phyloP scores from a whole-genome alignment of 2,888 invertebrate species.

The Pemphredon lugubris region DNA sequence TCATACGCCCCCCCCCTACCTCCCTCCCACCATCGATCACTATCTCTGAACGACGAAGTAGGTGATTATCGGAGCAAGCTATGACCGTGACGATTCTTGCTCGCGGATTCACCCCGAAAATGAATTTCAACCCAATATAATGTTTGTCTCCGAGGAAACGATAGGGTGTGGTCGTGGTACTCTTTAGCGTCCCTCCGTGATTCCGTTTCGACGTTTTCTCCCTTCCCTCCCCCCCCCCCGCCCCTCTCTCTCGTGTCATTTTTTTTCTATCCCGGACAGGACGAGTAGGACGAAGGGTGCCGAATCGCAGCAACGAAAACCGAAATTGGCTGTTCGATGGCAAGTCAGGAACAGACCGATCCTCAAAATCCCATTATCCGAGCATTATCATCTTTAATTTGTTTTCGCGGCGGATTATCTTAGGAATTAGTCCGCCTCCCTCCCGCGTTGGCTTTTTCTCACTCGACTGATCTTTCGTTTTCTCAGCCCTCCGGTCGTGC shows the following conservation, averaged over 20 bases:
- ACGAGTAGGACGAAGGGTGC: slow-evolving; percentile 5
- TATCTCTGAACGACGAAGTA: no score
- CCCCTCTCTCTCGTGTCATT: background rate
- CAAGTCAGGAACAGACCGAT: slow-evolving; percentile 70
- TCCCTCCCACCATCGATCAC: no score
- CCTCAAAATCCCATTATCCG: slow-evolving; percentile 71
- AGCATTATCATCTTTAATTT: slow-evolving; percentile 73
- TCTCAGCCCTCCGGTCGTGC: slow-evolving; percentile 4
- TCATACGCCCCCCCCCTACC: no score
- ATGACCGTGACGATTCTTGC: no score
- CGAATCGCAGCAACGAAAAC: slow-evolving; percentile 60
- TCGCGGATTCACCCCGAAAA: slow-evolving; percentile 49
- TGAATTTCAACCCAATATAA: slow-evolving; percentile 67
- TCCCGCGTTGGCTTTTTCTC: slow-evolving; percentile 22
- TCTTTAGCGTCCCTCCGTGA: slow-evolving; percentile 52
- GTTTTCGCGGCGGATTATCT: slow-evolving; percentile 64
- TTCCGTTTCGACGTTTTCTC: slow-evolving; percentile 51
- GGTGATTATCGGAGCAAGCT: slow-evolving; percentile 9
- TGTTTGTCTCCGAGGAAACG: slow-evolving; percentile 63
- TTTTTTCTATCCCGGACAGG: background rate
- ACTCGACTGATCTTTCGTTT: slow-evolving; percentile 51
- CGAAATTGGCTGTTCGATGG: slow-evolving; percentile 71
- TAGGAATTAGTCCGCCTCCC: slow-evolving; percentile 55
- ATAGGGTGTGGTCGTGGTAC: slow-evolving; percentile 31
- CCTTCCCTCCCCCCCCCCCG: slow-evolving; percentile 14